Conservation (phyloP, 92 coral and sea anemone genomes). For the Metridium senile region DNA sequence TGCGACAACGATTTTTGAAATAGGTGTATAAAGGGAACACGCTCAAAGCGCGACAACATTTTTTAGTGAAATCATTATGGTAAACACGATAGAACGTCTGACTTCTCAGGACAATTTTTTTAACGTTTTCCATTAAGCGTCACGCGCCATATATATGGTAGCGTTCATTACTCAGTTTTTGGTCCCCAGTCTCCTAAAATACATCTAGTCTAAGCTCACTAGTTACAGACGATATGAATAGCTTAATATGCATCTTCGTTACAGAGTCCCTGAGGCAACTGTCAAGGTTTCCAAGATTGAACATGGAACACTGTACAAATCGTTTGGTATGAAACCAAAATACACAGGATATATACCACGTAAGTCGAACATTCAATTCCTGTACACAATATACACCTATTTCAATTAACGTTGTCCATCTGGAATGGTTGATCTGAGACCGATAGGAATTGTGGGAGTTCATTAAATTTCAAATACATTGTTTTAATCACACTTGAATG, state of each 20-base stretch:
- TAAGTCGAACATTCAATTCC: slow-evolving; percentile 48
- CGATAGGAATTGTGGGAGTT: too few relatives aligned
- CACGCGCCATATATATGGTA: too few relatives aligned
- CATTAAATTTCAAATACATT: too few relatives aligned
- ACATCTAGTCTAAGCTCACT: background rate
- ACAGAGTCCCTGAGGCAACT: slow-evolving; percentile 60
- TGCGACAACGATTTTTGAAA: too few relatives aligned
- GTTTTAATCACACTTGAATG: too few relatives aligned
- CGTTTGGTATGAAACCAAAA: slow-evolving; percentile 89
- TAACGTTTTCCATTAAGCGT: too few relatives aligned
- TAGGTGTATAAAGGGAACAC: too few relatives aligned
- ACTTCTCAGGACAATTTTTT: too few relatives aligned
- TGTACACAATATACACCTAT: background rate
- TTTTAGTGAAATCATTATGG: too few relatives aligned
- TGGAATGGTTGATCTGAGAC: background rate
- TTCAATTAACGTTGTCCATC: background rate
- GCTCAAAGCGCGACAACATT: too few relatives aligned
- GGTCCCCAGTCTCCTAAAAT: background rate
- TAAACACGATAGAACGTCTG: too few relatives aligned
- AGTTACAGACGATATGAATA: background rate
- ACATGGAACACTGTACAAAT: slow-evolving; percentile 83
- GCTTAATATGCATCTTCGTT: background rate
- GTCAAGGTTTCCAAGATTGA: slow-evolving; percentile 53
- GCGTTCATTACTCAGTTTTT: too few relatives aligned
- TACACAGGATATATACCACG: slow-evolving; percentile 99